Conservation (phyloP, 2,113 vertebrate species). For the Boleophthalmus pectinirostris region DNA sequence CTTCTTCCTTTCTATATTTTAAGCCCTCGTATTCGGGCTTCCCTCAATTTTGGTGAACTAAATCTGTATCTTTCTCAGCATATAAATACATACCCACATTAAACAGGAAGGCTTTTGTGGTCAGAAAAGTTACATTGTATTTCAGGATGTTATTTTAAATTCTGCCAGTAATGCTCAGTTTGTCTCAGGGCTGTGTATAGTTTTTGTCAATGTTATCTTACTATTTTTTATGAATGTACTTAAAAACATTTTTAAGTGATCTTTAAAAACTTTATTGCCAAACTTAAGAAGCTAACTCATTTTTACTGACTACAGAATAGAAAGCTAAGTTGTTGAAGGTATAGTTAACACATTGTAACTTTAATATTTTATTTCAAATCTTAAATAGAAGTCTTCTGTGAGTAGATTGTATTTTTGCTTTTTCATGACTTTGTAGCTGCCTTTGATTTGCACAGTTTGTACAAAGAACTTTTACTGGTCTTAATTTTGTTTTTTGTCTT, state of each 20-base stretch:
- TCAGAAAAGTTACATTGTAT: slow-evolving; percentile 52
- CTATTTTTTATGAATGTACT: slow-evolving; percentile 9
- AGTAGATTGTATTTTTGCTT: slow-evolving; percentile 56
- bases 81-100: slow-evolving; percentile 45
- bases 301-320: slow-evolving; percentile 26
- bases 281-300: slow-evolving; percentile 39
- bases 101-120: slow-evolving; percentile 28
- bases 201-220: slow-evolving; percentile 22
- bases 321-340: slow-evolving; percentile 38
- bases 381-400: slow-evolving; percentile 48
- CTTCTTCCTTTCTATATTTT: slow-evolving; percentile 65
- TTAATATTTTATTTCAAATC: slow-evolving; percentile 15
- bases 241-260: neutral
- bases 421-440: slow-evolving; percentile 58
- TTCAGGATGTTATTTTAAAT: slow-evolving; percentile 25
- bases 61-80: slow-evolving; percentile 64
- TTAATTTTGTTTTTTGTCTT: slow-evolving; percentile 70
- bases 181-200: slow-evolving; percentile 68
- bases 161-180: slow-evolving; percentile 11
- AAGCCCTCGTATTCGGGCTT: slow-evolving; percentile 61
- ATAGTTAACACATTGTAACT: slow-evolving; percentile 32
- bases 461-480: slow-evolving; percentile 56
- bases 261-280: slow-evolving; percentile 36
- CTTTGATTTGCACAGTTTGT: slow-evolving; percentile 75
- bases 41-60: slow-evolving; percentile 73